These are phyloP conservation scores for Oncorhynchus mykiss DNA, from an alignment of 2,113 vertebrate genomes.

Conservation along the genomic window DNA sequence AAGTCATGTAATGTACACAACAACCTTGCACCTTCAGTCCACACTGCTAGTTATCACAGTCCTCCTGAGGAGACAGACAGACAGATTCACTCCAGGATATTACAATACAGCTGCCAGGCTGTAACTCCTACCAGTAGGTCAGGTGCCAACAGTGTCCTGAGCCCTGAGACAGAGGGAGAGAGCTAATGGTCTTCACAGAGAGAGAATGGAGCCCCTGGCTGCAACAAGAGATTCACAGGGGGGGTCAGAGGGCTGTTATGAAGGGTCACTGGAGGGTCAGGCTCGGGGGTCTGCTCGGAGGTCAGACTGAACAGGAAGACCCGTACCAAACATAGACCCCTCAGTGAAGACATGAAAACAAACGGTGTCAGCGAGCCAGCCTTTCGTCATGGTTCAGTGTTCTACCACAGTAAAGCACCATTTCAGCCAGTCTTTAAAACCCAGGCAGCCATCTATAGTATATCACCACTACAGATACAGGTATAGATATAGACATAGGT, in stretches of 20 bases:
- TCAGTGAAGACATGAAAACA: constrained; percentile 1
- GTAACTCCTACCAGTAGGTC: constrained; percentile 27
- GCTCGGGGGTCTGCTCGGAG: too few relatives aligned
- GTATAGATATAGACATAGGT: too few relatives aligned
- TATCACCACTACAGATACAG: too few relatives aligned
- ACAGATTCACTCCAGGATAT: constrained; percentile 18
- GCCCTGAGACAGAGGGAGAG: background rate
- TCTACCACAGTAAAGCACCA: constrained; percentile 12
- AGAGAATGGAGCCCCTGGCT: constrained; percentile 24
- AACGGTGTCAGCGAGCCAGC: constrained; percentile 3
- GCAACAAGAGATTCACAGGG: constrained; percentile 1
- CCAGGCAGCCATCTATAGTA: constrained; percentile 3
- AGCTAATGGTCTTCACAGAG: constrained; percentile 31
- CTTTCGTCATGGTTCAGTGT: constrained; percentile 32
- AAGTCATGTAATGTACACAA: too few relatives aligned
- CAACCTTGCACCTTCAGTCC: too few relatives aligned
- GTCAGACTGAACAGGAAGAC: constrained; percentile 23
- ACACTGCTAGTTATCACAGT: too few relatives aligned
- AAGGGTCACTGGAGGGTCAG: constrained; percentile 35
- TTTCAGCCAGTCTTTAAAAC: background rate
- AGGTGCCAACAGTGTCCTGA: constrained; percentile 10
- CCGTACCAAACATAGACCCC: constrained; percentile 31
- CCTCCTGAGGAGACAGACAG: background rate
- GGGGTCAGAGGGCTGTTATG: constrained; percentile 33
- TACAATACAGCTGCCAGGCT: constrained; percentile 28